phyloP scores from a whole-genome alignment of 2,113 vertebrate species.

The Cynocephalus volans region DNA sequence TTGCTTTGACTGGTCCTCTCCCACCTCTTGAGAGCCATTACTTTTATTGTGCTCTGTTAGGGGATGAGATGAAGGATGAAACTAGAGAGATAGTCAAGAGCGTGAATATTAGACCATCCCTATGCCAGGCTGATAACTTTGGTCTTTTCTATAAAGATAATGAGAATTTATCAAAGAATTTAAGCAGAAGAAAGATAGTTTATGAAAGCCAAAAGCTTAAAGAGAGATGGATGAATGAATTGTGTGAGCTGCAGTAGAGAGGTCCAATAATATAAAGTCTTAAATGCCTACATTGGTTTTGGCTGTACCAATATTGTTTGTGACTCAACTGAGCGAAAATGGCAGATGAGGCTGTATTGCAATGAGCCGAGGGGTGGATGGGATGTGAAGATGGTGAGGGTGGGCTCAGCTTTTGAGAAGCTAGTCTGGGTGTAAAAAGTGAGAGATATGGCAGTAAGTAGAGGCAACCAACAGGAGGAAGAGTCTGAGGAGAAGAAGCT shows the following conservation, averaged over 20 bases:
- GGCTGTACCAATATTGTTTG: neutral
- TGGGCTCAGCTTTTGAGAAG: neutral
- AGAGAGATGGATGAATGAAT: neutral
- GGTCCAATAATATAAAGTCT: neutral
- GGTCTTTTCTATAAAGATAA: neutral
- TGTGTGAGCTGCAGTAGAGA: neutral
- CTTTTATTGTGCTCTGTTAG: neutral
- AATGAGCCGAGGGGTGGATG: neutral
- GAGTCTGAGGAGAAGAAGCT: neutral
- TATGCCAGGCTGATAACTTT: neutral
- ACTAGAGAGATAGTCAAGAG: neutral
- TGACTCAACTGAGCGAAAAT: neutral
- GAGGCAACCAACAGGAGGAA: neutral
- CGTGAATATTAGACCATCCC: neutral
- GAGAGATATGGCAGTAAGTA: neutral
- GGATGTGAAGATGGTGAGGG: neutral
- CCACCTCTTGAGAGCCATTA: too few species aligned
- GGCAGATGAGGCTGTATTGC: neutral
- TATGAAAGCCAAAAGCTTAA: neutral
- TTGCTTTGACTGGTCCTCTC: too few species aligned
- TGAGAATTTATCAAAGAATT: neutral
- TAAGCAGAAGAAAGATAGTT: neutral
- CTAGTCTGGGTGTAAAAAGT: neutral
- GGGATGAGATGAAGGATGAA: neutral
- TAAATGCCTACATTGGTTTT: neutral